Base-by-base conservation (phyloP, 1,140 invertebrate genomes). In the Antheraea mylitta region DNA sequence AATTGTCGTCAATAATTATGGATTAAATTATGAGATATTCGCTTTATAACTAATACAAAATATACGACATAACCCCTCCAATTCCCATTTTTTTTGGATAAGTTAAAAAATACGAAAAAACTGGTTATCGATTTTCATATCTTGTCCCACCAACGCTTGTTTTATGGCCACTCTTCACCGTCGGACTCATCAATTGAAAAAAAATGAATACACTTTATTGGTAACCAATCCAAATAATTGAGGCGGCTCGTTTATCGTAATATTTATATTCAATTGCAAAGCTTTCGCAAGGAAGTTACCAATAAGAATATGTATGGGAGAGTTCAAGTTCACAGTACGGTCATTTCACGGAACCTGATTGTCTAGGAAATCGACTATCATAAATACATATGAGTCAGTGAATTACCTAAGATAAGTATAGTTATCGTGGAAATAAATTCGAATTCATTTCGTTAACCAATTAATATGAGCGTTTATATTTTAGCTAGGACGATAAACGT, bases 211-310 rank as follows among this genome's bases (percentile, higher is more conserved):
- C 38, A 19, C 13, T 65, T 48, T 65, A 65, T 65, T 65, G 64
- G 38, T 48, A 19, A 65, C 37, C 62, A 37, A 38, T 64, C 1
- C n/a, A 19, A 45, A 65, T 48, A 62, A 62, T 62, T 62, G 61
- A 22, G 45, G 11, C 45, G 18, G 61, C 16, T 62, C 61, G 61
- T 65, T 48, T 48, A 48, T 48, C 36, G 38, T 48, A 53, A 19
- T 16, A 53, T 65, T 45, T 48, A 48, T 48, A 42, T 38, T 37
- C 37, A 38, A 36, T 13, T 9, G 38, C 64, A 65, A 45, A 45
- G 45, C 45, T 45, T 65, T 65, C 38, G 64, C 64, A 22, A 65
- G 64, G 64, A 65, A 65, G n/a, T 48, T 53, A 53, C 45, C 45
- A 53, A 16, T 53, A 53, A 53, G 45, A 53, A 53, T 6, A 53